Conservation (phyloP, 2,888 invertebrate species). For the Stenchaetothrips biformis region DNA sequence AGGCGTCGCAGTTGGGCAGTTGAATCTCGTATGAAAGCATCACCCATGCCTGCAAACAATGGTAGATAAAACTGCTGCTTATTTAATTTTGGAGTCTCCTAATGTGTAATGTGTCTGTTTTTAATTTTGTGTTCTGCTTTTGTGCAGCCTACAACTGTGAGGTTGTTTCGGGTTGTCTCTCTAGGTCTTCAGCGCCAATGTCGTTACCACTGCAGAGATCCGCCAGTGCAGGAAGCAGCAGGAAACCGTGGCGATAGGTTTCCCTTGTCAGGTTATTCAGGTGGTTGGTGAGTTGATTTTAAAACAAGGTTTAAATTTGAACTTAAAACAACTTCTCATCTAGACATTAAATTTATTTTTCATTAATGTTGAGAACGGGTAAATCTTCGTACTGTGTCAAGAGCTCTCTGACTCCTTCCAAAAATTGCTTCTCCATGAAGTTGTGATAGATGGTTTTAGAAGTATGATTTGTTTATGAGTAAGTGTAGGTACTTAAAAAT, state of each 20-base stretch:
- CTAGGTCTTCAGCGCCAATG: background rate
- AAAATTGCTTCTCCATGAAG: background rate
- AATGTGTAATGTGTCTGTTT: background rate
- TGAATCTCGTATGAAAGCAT: background rate
- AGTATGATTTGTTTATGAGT: background rate
- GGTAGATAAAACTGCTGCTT: background rate
- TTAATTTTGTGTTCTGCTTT: too few relatives aligned
- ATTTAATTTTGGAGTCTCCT: background rate
- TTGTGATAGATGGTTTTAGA: background rate
- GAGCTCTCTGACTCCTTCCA: background rate
- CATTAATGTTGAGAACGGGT: too few relatives aligned
- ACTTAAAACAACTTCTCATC: background rate
- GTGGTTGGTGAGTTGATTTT: too few relatives aligned
- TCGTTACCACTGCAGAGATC: background rate
- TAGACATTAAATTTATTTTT: background rate
- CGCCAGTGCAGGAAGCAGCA: conserved; percentile 6
- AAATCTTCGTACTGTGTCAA: background rate
- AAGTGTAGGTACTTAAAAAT: background rate
- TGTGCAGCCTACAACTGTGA: background rate
- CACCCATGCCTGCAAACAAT: background rate
- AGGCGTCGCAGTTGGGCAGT: conserved; percentile 2
- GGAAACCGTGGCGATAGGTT: background rate
- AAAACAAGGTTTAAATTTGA: too few relatives aligned
- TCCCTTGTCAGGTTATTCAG: too few relatives aligned
- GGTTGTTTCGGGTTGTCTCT: background rate